These are phyloP conservation scores for Ceuthmochares aereus DNA, from an alignment of 2,113 vertebrate species.

Conservation along the genomic window DNA sequence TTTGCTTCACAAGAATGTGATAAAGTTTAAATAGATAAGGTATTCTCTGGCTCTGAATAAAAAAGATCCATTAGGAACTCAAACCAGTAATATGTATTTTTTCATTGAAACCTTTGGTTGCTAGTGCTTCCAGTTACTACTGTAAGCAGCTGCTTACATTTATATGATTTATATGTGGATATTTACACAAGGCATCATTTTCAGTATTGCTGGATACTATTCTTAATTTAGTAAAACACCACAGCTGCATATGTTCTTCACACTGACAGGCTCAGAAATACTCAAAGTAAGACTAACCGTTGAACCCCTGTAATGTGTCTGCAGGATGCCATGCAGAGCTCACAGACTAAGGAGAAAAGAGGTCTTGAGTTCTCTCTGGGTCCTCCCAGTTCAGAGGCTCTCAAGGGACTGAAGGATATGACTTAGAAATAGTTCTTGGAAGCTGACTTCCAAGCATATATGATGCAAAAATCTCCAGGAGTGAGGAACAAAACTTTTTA, in stretches of 20 bases:
- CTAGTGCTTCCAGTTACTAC: background rate
- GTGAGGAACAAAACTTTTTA: background rate
- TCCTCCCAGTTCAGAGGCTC: background rate
- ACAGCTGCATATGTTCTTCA: background rate
- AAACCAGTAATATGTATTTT: background rate
- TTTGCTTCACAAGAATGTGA: background rate
- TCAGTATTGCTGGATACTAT: background rate
- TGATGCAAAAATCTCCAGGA: background rate
- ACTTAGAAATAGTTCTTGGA: background rate
- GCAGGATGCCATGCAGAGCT: background rate
- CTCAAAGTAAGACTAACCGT: background rate
- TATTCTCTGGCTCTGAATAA: background rate
- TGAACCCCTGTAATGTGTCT: background rate
- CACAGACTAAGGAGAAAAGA: background rate
- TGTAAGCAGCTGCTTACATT: background rate
- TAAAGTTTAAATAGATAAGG: background rate
- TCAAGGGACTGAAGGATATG: background rate
- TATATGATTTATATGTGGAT: background rate
- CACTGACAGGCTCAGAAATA: background rate
- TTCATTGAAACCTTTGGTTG: background rate
- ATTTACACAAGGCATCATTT: background rate
- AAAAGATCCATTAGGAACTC: background rate
- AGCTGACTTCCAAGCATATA: background rate
- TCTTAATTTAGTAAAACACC: background rate
- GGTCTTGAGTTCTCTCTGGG: background rate